Conservation (phyloP, 2,888 invertebrate genomes). For the Oxycera nigricornis region DNA sequence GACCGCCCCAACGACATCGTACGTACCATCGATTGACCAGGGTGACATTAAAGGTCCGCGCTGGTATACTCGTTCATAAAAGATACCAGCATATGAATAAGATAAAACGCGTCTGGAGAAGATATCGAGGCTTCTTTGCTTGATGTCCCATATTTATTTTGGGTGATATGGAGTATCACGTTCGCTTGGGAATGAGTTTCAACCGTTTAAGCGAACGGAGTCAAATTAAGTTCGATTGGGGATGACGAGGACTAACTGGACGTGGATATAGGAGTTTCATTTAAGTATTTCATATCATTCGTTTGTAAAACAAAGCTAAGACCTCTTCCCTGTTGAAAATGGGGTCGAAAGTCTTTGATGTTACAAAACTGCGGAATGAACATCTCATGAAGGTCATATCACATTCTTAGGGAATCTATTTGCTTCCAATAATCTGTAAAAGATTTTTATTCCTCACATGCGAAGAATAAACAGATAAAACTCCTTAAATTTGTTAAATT, state of each 20-base stretch:
- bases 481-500: too few relatives aligned
- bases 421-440: too few relatives aligned
- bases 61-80: background rate
- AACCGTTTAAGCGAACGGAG: background rate
- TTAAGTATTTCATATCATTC: too few relatives aligned
- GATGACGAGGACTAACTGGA: background rate
- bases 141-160: background rate
- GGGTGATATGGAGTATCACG: background rate
- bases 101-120: constrained; percentile 35
- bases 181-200: constrained; percentile 2
- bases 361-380: too few relatives aligned
- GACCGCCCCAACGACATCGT: background rate
- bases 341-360: too few relatives aligned
- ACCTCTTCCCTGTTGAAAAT: too few relatives aligned
- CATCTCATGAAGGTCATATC: too few relatives aligned
- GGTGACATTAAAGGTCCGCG: constrained; percentile 28
- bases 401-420: too few relatives aligned
- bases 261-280: background rate
- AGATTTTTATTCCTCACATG: too few relatives aligned
- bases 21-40: background rate
- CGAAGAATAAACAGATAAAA: too few relatives aligned
- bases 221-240: background rate
- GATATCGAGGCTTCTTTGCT: constrained; percentile 4
- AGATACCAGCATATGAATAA: constrained; percentile 15
- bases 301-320: too few relatives aligned